Conservation (phyloP, 2,888 invertebrate genomes). For the Drosophila setosimentum region DNA sequence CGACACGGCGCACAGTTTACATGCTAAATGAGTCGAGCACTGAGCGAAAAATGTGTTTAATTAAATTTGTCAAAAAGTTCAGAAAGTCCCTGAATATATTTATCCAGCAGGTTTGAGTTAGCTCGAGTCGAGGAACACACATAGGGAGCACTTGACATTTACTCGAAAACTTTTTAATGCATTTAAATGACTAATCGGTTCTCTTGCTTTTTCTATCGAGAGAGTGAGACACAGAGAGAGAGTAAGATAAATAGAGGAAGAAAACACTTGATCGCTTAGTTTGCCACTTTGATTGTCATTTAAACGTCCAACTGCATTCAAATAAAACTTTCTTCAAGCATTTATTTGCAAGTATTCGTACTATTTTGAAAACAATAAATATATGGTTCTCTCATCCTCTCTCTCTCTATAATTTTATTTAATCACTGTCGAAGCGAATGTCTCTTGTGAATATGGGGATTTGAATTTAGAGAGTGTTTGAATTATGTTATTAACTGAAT, state of each 20-base stretch:
- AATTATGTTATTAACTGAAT: not conserved
- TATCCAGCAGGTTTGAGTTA: no score
- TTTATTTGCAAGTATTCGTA: not conserved
- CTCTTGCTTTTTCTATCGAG: not conserved
- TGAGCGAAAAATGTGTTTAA: conserved; percentile 47
- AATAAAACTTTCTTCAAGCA: not conserved
- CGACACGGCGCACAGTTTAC: conserved; percentile 60
- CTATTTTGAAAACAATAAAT: not conserved
- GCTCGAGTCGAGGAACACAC: not conserved
- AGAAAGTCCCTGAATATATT: conserved; percentile 7
- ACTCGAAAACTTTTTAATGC: conserved; percentile 16
- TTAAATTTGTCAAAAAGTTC: conserved; percentile 17
- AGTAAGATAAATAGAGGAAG: not conserved
- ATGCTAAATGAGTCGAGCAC: conserved; percentile 69
- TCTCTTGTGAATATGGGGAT: not conserved
- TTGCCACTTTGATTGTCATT: not conserved
- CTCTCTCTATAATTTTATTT: not conserved
- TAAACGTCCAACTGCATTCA: not conserved
- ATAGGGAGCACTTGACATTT: not conserved
- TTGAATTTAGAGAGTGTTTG: not conserved
- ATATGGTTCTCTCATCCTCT: not conserved
- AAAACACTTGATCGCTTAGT: not conserved
- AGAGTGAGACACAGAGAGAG: not conserved
- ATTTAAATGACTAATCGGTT: conserved; percentile 10
- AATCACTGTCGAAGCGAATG: not conserved